These are phyloP conservation scores for Apostichopus leukothele DNA, from an alignment of 53 echinoderm and acorn worm genomes.

Conservation along the genomic window DNA sequence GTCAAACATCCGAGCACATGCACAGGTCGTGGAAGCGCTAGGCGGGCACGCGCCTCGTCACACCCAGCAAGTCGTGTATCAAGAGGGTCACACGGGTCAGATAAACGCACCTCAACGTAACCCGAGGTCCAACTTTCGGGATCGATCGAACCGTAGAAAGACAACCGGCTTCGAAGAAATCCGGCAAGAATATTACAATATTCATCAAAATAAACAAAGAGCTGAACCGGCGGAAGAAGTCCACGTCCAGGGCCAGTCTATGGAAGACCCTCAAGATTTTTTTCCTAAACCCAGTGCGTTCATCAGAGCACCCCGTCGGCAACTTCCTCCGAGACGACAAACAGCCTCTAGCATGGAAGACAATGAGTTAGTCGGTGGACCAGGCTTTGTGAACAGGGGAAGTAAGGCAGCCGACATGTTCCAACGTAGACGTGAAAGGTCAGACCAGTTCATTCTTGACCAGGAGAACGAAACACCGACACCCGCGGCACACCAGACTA, in stretches of 20 bases:
- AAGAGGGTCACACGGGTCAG: slow-evolving; percentile 29
- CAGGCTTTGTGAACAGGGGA: slow-evolving; percentile 1
- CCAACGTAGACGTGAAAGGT: slow-evolving; percentile 14
- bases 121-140: slow-evolving; percentile 15
- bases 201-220: slow-evolving; percentile 38
- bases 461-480: slow-evolving; percentile 5
- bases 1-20: slow-evolving; percentile 51
- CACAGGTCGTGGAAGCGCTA: slow-evolving; percentile 68
- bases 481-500: neutral
- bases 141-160: slow-evolving; percentile 15
- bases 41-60: slow-evolving; percentile 47
- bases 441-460: slow-evolving; percentile 38
- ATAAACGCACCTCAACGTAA: slow-evolving; percentile 39
- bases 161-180: slow-evolving; percentile 48
- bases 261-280: slow-evolving; percentile 19
- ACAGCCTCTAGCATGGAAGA: slow-evolving; percentile 6
- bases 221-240: slow-evolving; percentile 8
- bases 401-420: slow-evolving; percentile 33
- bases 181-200: slow-evolving; percentile 37
- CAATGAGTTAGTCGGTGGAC: slow-evolving; percentile 21
- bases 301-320: slow-evolving; percentile 36
- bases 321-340: slow-evolving; percentile 8
- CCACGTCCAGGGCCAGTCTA: neutral
- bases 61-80: neutral
- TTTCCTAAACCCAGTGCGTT: slow-evolving; percentile 45